Percentiles rank a stretch among this genome's conserved stretches.
Conservation (phyloP, 2,113 vertebrate species). For the Ranitomeya imitator region DNA sequence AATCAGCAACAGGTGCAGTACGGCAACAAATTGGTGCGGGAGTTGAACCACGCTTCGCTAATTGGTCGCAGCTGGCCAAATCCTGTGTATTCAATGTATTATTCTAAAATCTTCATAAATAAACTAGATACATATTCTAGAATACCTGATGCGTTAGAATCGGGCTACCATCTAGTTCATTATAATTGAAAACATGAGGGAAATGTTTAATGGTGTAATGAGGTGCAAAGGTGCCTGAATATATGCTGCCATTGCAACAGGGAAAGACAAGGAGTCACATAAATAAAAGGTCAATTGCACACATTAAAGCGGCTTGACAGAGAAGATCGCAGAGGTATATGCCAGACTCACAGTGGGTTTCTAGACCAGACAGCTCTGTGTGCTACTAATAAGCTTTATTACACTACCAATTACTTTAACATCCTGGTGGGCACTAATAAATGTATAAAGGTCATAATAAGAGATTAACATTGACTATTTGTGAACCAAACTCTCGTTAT, state of each 20-base stretch:
- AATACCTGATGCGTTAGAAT: no score
- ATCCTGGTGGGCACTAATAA: constrained; percentile 33
- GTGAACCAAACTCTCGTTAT: background rate
- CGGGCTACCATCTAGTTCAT: no score
- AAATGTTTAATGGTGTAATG: background rate
- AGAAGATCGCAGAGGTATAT: background rate
- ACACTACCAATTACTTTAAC: constrained; percentile 41
- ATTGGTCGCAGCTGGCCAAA: no score
- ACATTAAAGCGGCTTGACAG: constrained; percentile 19
- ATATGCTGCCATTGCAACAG: background rate
- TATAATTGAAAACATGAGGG: background rate
- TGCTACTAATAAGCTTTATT: constrained; percentile 37
- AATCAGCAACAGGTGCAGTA: no score
- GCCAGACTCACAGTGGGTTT: constrained; percentile 22
- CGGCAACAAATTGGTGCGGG: no score
- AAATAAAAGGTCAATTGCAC: constrained; percentile 43
- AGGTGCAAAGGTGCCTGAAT: background rate
- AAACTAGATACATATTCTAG: no score
- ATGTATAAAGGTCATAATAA: constrained; percentile 36
- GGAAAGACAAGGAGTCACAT: background rate
- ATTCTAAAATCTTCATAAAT: no score
- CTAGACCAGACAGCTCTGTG: background rate
- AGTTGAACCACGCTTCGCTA: no score
- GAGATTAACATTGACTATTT: background rate
- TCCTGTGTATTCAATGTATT: no score